Conservation (phyloP, 2,113 vertebrate genomes). For the Riparia riparia region DNA sequence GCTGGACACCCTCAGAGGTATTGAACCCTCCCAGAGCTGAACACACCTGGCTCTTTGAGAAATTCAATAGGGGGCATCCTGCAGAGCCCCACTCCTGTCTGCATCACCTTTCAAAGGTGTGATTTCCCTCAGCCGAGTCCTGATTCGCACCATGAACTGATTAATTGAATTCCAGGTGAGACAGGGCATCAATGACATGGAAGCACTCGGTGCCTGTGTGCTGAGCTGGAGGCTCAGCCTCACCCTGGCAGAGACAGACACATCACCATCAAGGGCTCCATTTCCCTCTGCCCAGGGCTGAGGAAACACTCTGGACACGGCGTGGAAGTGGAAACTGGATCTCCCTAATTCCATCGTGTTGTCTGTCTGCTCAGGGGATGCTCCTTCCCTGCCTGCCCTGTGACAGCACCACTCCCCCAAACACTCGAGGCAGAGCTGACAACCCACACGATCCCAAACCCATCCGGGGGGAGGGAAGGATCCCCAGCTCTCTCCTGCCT, state of each 20-base stretch:
- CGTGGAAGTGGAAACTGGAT: neutral
- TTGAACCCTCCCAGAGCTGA: too few relatives aligned
- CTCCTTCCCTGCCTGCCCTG: accelerated
- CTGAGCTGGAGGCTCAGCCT: neutral
- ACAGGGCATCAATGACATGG: neutral
- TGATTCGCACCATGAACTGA: neutral
- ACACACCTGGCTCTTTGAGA: too few relatives aligned
- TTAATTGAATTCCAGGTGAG: conserved; percentile 21
- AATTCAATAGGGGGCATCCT: too few relatives aligned
- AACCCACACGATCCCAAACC: neutral
- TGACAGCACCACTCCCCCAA: neutral
- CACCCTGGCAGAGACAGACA: neutral
- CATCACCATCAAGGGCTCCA: neutral
- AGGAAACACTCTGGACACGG: accelerated
- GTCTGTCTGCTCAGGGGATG: neutral
- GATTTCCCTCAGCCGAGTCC: conserved; percentile 4
- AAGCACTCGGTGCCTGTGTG: neutral
- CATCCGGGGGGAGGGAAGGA: neutral
- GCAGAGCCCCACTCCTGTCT: neutral
- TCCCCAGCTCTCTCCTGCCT: neutral
- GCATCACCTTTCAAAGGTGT: neutral
- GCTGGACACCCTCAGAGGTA: too few relatives aligned
- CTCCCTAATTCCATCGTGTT: accelerated
- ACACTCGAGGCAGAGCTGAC: neutral
- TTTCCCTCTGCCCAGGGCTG: neutral